Base-by-base conservation (phyloP, 2,888 invertebrate genomes). In the Clistopyga incitator region DNA sequence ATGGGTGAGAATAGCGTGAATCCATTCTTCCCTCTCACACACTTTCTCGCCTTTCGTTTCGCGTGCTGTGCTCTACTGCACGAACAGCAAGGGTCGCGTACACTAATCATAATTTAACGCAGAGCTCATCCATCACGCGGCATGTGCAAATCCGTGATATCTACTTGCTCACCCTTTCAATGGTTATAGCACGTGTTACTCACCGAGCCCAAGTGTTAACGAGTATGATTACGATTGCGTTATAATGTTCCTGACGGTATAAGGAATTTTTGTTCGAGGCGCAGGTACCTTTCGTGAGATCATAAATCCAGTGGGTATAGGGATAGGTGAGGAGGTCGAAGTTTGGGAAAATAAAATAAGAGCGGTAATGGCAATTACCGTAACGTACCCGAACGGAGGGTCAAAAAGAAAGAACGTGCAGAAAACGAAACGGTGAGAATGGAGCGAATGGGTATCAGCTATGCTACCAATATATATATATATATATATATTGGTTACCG, bases 71-170 rank as follows among this genome's bases (percentile, higher is more conserved):
- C 61, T 74, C 71, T 52, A 50, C 81, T 67, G 61, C 23, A 56
- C 47, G 34, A 34, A 34, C 8, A n/a, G 56, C 56, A 54, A 50
- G 52, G 56, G 50, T 47, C 25, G 77, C 74, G 79, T 86, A 75
- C 79, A 88, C 90, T 87, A 88, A 90, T 90, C 89, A 88, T 88
- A 88, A 89, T 89, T 89, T 89, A 79, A 86, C 86, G 85, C 59
- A 54, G 82, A 71, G 76, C 82, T 78, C 88, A 89, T 90, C 90
- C 89, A 89, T 90, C 90, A 90, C 88, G 88, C 88, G 87, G 87
- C 89, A 89, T 89, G 89, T 89, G 89, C 85, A 84, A 77, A 77
- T 86, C 86, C 86, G 86, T 87, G 88, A 20, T 54, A 38, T 54
- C 70, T 61, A 8, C 38, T 20, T 8, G n/a, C 42, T 10, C n/a